These are phyloP conservation scores for Drosophila busckii DNA, from an alignment of 1,140 invertebrate genomes.

Conservation along the genomic window DNA sequence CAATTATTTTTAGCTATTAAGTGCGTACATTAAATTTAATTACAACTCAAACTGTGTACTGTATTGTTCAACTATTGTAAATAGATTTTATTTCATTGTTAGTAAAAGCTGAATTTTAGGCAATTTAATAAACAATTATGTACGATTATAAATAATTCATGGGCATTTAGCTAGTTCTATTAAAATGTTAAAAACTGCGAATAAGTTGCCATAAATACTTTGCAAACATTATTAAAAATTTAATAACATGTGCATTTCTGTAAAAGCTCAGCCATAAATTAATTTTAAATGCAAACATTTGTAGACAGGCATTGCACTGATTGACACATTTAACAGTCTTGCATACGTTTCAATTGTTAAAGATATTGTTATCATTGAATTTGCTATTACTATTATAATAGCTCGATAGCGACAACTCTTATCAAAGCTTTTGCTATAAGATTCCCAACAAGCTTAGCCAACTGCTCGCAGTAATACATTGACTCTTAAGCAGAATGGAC, in stretches of 20 bases:
- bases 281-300: too few species aligned
- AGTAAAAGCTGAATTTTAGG: conserved; percentile 65
- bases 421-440: too few species aligned
- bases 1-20: conserved; percentile 67
- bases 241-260: too few species aligned
- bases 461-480: neutral
- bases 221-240: too few species aligned
- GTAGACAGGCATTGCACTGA: too few species aligned
- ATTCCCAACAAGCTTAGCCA: conserved; percentile 5
- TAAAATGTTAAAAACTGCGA: conserved; percentile 40
- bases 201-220: neutral
- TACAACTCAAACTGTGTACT: conserved; percentile 38
- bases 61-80: conserved; percentile 55
- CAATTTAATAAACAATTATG: conserved; percentile 46
- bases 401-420: too few species aligned
- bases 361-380: too few species aligned
- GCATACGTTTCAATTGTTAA: too few species aligned
- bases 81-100: conserved; percentile 48
- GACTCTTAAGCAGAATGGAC: conserved; percentile 37
- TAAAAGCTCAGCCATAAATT: too few species aligned
- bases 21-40: conserved; percentile 40
- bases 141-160: conserved; percentile 29
- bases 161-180: conserved; percentile 28
- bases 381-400: too few species aligned
- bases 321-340: too few species aligned